Percentiles rank a stretch among this genome's conserved stretches.
These are phyloP conservation scores for Rhadinocentrus ornatus DNA, from an alignment of 2,797 vertebrate species.

Conservation along the genomic window DNA sequence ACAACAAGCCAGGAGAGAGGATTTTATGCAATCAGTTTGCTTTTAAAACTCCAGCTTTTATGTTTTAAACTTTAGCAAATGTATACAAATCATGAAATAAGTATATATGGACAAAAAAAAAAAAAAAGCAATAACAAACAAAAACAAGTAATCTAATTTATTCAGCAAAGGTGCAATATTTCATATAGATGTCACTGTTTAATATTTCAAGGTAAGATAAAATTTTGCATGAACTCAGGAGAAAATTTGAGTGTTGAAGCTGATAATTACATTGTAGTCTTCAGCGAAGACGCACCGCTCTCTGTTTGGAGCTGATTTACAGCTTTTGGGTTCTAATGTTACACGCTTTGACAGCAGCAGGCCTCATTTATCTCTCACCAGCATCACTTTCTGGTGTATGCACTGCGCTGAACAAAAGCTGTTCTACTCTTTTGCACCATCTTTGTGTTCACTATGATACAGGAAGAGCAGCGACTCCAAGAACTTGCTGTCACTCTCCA, in stretches of 20 bases:
- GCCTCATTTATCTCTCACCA: constrained; percentile 54
- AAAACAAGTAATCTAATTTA: neutral
- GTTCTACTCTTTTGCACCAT: constrained; percentile 30
- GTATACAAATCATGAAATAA: neutral
- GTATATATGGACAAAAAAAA: neutral
- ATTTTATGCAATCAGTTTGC: constrained; percentile 4
- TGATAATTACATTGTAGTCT: constrained; percentile 7
- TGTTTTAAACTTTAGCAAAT: neutral
- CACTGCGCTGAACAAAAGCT: constrained; percentile 27
- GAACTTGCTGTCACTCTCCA: constrained; percentile 68
- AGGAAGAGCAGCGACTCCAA: constrained; percentile 39
- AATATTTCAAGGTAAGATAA: constrained; percentile 8
- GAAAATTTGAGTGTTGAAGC: neutral
- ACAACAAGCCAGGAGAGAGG: constrained; percentile 19
- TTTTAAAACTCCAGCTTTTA: constrained; percentile 9
- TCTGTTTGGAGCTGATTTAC: constrained; percentile 31
- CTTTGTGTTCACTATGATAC: constrained; percentile 68
- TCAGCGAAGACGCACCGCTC: constrained; percentile 30
- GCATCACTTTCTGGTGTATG: constrained; percentile 42
- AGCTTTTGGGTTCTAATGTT: constrained; percentile 52
- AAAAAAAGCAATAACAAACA: neutral
- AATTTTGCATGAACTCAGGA: constrained; percentile 6
- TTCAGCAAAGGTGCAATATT: neutral
- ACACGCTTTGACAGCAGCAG: constrained; percentile 64
- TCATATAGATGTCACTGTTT: neutral